Percentiles rank a stretch among this genome's conserved stretches.
Evolutionary conservation across 2,797 vertebrate species (phyloP).

Genomic region (Chelon auratus): DNA sequence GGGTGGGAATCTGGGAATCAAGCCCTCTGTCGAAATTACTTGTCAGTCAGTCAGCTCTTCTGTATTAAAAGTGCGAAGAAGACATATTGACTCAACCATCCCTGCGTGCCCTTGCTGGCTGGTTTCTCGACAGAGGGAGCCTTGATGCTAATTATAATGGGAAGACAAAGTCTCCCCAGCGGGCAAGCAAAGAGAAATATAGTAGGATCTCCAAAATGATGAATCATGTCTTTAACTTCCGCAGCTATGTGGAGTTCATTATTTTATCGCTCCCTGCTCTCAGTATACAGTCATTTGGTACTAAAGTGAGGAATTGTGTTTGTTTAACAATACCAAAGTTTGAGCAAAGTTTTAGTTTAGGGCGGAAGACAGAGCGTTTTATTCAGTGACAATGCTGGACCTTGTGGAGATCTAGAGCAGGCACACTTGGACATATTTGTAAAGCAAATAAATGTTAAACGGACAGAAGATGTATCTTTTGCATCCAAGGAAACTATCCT

Average conservation of each 20-base stretch:
- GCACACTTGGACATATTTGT: neutral
- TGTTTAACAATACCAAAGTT: slow-evolving; percentile 56
- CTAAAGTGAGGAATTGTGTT: slow-evolving; percentile 71
- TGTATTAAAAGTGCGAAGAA: slow-evolving; percentile 79
- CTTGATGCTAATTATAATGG: slow-evolving; percentile 82
- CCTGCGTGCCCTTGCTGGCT: slow-evolving; percentile 78
- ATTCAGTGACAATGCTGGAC: slow-evolving; percentile 26
- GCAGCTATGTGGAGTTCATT: slow-evolving; percentile 71
- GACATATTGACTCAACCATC: slow-evolving; percentile 81
- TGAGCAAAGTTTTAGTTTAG: slow-evolving; percentile 31
- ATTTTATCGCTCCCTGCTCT: slow-evolving; percentile 75
- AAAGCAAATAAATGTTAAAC: slow-evolving; percentile 22
- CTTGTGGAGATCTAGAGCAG: slow-evolving; percentile 3
- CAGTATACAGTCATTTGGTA: slow-evolving; percentile 67
- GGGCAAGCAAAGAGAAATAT: slow-evolving; percentile 71
- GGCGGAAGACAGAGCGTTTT: slow-evolving; percentile 29
- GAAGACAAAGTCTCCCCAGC: slow-evolving; percentile 78
- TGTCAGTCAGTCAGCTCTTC: slow-evolving; percentile 79
- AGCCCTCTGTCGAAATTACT: slow-evolving; percentile 72
- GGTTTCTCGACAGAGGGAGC: slow-evolving; percentile 71
- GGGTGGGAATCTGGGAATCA: slow-evolving; percentile 66
- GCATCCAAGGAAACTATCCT: too few relatives aligned
- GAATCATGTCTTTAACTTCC: slow-evolving; percentile 76
- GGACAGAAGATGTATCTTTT: too few relatives aligned
- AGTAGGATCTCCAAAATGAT: slow-evolving; percentile 72